A percentile compares a stretch with the other conserved stretches of the same genome.
These are phyloP conservation scores for Sebastes diploproa DNA, from an alignment of 2,797 vertebrate genomes.

Conservation along the genomic window DNA sequence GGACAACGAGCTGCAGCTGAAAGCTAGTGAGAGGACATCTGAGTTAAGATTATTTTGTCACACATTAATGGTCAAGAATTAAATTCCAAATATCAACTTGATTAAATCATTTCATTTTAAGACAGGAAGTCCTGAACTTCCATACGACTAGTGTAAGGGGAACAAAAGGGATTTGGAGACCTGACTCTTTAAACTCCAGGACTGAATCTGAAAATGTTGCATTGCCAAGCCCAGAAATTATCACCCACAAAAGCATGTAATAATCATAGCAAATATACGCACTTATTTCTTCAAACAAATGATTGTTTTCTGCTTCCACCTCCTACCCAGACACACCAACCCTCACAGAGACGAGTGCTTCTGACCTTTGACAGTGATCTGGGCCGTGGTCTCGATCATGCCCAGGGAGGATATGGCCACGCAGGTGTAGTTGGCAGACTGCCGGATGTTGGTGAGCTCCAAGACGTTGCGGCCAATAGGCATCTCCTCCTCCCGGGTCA, in stretches of 20 bases:
- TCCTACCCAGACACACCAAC: background rate
- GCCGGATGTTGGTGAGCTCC: conserved; percentile 90
- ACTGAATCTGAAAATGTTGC: background rate
- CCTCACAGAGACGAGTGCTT: background rate
- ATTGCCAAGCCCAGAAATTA: background rate
- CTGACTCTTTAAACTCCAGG: background rate
- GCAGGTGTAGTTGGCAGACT: conserved; percentile 96
- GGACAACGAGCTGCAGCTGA: background rate
- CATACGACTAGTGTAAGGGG: background rate
- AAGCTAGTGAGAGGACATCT: background rate
- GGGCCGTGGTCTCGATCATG: conserved; percentile 93
- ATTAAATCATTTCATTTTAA: background rate
- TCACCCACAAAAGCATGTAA: background rate
- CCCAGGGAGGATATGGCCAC: conserved; percentile 96
- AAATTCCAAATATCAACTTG: background rate
- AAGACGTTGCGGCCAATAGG: conserved; percentile 94
- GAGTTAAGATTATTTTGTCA: background rate
- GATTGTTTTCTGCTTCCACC: background rate
- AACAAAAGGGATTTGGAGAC: background rate
- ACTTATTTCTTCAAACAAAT: background rate
- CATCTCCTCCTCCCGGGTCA: conserved; percentile 95
- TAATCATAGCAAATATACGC: background rate
- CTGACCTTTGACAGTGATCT: conserved; percentile 96
- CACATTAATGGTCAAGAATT: background rate
- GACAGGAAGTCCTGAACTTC: background rate